phyloP scores from a whole-genome alignment of 2,113 vertebrate species.

The Psammodynastes pulverulentus region DNA sequence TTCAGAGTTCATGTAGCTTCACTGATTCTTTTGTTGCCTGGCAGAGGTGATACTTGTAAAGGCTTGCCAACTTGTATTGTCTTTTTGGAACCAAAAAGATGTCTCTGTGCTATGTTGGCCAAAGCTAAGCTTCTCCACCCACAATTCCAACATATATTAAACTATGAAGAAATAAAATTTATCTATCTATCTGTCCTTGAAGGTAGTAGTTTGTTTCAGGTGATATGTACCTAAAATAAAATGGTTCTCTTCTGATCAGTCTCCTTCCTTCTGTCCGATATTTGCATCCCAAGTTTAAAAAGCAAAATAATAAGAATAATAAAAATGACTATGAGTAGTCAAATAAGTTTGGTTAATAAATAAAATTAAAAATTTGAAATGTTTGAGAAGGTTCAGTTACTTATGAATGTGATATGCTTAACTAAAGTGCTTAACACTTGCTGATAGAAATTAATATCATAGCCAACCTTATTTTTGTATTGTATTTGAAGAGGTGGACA shows the following conservation, averaged over 20 bases:
- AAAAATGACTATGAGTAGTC: conserved; percentile 67
- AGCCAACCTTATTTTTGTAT: conserved; percentile 58
- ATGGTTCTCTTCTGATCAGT: neutral
- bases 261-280: no score
- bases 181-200: neutral
- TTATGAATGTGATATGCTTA: conserved; percentile 55
- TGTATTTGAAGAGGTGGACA: conserved; percentile 73
- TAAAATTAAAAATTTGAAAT: conserved; percentile 60
- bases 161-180: neutral
- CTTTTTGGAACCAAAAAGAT: neutral
- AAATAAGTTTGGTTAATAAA: conserved; percentile 68
- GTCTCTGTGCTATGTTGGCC: neutral
- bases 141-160: neutral
- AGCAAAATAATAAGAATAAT: neutral
- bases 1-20: neutral
- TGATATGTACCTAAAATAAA: neutral
- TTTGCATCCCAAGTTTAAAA: neutral
- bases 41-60: neutral
- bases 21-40: neutral
- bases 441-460: conserved; percentile 59
- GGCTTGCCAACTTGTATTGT: neutral
- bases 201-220: neutral
- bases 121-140: neutral
- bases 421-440: conserved; percentile 55
- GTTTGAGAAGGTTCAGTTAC: conserved; percentile 43